A percentile compares a stretch with the other conserved stretches of the same genome.
phyloP scores from a whole-genome alignment of 2,113 vertebrate genomes.

The Tychaedon coryphoeus region DNA sequence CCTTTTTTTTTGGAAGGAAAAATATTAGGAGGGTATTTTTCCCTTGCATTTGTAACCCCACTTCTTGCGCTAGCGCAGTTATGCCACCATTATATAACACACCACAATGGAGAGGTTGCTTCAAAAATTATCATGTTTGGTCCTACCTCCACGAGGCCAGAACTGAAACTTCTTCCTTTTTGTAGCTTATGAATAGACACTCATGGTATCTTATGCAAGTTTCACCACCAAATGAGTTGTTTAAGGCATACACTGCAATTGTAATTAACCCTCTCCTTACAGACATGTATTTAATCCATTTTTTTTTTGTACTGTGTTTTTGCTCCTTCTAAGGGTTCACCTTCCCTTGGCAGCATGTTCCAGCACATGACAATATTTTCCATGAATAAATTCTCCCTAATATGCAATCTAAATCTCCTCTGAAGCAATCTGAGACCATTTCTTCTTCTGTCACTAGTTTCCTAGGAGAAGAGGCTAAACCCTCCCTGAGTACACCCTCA shows the following conservation, averaged over 20 bases:
- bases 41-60: background rate
- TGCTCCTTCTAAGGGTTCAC: background rate
- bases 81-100: background rate
- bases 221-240: background rate
- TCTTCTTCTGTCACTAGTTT: background rate
- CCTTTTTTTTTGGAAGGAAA: background rate
- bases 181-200: background rate
- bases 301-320: background rate
- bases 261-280: background rate
- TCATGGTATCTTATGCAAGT: background rate
- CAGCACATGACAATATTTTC: background rate
- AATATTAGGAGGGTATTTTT: accelerated
- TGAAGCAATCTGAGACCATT: background rate
- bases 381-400: background rate
- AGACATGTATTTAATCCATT: background rate
- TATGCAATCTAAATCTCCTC: background rate
- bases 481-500: accelerated
- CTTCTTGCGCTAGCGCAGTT: background rate
- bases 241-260: background rate
- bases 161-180: background rate
- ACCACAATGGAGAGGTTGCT: accelerated
- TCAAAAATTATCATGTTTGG: background rate
- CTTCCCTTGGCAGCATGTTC: background rate
- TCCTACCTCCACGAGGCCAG: background rate
- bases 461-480: background rate